A percentile compares a stretch with the other conserved stretches of the same genome.
Conservation (phyloP, 92 coral and sea anemone species). For the Porites rus region DNA sequence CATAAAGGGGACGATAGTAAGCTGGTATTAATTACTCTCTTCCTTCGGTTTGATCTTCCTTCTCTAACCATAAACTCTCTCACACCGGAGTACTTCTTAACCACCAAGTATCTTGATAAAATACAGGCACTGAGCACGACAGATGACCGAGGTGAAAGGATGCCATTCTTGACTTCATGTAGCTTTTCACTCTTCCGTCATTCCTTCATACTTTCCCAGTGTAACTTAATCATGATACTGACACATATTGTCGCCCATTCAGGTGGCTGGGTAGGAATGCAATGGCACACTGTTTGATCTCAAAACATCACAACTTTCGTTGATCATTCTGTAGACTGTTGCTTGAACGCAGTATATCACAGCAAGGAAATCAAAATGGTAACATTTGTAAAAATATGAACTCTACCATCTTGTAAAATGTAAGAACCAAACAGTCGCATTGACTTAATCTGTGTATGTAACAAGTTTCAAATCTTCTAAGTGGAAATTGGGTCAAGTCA, state of each 20-base stretch:
- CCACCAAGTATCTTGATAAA: not conserved
- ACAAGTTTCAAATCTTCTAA: not conserved
- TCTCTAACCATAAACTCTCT: not conserved
- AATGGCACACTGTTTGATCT: slow-evolving; percentile 7
- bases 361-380: not conserved
- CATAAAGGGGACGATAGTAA: not conserved
- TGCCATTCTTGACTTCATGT: no score
- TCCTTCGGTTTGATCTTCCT: not conserved
- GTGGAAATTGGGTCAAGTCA: not conserved
- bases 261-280: not conserved
- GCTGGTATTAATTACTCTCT: not conserved
- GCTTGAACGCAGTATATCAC: not conserved
- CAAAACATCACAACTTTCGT: not conserved
- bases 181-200: slow-evolving; percentile 1
- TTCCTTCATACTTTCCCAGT: slow-evolving; percentile 6
- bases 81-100: not conserved
- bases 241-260: slow-evolving; percentile 4
- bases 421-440: not conserved
- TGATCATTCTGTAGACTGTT: not conserved
- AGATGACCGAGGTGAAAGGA: no score
- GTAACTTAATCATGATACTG: slow-evolving; percentile 30
- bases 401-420: not conserved
- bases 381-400: slow-evolving; percentile 6
- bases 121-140: no score
- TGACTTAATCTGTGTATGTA: not conserved